phyloP scores from a whole-genome alignment of 2,797 vertebrate genomes.

The Eulemur mongoz region DNA sequence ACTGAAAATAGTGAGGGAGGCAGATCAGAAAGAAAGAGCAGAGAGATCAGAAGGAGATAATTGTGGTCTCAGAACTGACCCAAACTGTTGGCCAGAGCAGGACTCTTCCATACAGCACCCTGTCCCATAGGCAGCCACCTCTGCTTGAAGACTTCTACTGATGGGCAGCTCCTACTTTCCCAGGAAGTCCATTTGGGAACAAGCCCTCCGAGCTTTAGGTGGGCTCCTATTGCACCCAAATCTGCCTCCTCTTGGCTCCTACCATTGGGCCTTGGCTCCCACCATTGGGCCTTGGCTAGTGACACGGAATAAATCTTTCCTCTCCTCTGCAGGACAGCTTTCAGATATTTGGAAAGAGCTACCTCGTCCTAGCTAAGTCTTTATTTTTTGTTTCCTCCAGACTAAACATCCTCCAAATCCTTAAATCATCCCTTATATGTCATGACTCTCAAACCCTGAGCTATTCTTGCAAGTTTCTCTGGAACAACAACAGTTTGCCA shows the following conservation, averaged over 20 bases:
- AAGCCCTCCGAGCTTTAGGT: background rate
- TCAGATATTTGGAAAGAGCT: slow-evolving; percentile 23
- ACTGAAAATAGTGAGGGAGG: background rate
- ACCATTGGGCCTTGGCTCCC: background rate
- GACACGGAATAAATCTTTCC: background rate
- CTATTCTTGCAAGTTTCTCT: slow-evolving; percentile 35
- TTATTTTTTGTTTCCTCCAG: background rate
- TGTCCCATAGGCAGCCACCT: background rate
- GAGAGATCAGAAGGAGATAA: background rate
- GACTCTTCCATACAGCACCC: background rate
- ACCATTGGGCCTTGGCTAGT: background rate
- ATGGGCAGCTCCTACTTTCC: background rate
- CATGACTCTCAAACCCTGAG: slow-evolving; percentile 17
- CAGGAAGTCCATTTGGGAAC: background rate
- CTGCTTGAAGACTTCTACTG: background rate
- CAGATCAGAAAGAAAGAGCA: slow-evolving; percentile 26
- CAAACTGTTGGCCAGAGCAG: background rate
- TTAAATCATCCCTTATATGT: slow-evolving; percentile 39
- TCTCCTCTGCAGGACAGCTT: background rate
- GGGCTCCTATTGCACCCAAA: background rate
- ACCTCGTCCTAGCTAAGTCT: background rate
- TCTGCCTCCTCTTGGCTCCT: background rate
- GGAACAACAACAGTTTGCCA: background rate
- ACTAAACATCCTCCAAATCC: slow-evolving; percentile 52
- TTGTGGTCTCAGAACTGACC: background rate